Base-by-base conservation (phyloP, 2,797 vertebrate species). In the Pachyuromys duprasi region DNA sequence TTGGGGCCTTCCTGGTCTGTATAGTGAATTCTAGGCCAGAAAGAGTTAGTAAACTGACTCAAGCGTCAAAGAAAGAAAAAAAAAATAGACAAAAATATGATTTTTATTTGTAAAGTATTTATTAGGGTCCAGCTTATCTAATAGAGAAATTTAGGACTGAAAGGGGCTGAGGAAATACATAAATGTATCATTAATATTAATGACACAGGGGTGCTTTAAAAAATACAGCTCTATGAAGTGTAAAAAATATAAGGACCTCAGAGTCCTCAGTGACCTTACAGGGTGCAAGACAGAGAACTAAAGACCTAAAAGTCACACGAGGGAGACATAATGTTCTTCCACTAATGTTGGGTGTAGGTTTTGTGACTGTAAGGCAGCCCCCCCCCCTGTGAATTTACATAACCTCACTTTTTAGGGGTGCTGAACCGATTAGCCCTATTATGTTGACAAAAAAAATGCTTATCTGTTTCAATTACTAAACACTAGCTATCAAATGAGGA, bases 391-490 rank as follows among this genome's bases (percentile, higher is more conserved):
- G 20, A 88, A n/a, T 12, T 90, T 28, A 84, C 70, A 81, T 90
- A 92, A 45, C 22, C 24, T 86, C 69, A 65, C 20, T 18, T 94
- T 89, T 72, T 42, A 78, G 42, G 26, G 8, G 0, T n/a, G 7
- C 79, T 82, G 74, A 89, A 2, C 69, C 11, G 15, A 55, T 83
- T 74, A 91, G 13, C 39, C 62, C 20, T 22, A 70, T 74, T 62
- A 14, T 26, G 20, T 78, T 74, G 57, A 78, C 65, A 49, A 11
- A 49, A 39, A 39, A 89, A 88, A 0, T 62, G 45, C 26, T 63
- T 39, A 33, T 84, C 26, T 87, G 76, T 82, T 79, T 24, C n/a
- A 86, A 7, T 65, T 90, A 53, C 90, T 96, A 87, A 94, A 93
- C 89, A 93, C 76, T 95, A 79, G 14, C 65, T 69, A 18, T 76